Percentiles rank a stretch among this genome's conserved stretches.
Conservation (phyloP, 2,113 vertebrate genomes). For the Pelusios castaneus region DNA sequence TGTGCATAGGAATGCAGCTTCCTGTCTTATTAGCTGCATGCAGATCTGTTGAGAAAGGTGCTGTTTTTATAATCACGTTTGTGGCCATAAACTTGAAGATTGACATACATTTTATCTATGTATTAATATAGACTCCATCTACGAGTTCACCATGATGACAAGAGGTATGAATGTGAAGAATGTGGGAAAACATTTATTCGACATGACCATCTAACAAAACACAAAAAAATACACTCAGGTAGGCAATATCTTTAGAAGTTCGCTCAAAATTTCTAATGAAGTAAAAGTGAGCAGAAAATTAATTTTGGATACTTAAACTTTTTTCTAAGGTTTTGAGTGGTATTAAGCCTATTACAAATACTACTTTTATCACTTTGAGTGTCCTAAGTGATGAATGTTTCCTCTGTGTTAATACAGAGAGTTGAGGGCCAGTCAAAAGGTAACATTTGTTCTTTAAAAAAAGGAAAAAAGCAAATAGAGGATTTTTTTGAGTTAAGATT, state of each 20-base stretch:
- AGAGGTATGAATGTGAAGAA: slow-evolving; percentile 96
- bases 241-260: slow-evolving; percentile 23
- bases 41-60: not conserved
- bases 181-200: slow-evolving; percentile 98
- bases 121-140: slow-evolving; percentile 87
- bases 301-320: not conserved
- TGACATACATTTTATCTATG: not conserved
- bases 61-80: not conserved
- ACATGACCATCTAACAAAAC: slow-evolving; percentile 97
- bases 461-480: slow-evolving; percentile 69
- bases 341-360: not conserved
- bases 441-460: slow-evolving; percentile 47
- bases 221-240: slow-evolving; percentile 99
- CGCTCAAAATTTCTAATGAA: not conserved
- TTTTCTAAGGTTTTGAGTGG: not conserved
- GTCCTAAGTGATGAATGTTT: not conserved
- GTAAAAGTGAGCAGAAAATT: not conserved
- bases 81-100: not conserved
- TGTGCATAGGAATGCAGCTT: not conserved
- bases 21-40: not conserved
- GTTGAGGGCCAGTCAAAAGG: slow-evolving; percentile 56
- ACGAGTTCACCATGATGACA: slow-evolving; percentile 96
- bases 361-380: not conserved
- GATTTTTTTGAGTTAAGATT: slow-evolving; percentile 63
- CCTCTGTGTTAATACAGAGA: slow-evolving; percentile 44